Evolutionary conservation across 1,140 invertebrate genomes (phyloP), one percentile per base, ranked within the genome.

Genomic region (Brachionus paranguensis): DNA sequence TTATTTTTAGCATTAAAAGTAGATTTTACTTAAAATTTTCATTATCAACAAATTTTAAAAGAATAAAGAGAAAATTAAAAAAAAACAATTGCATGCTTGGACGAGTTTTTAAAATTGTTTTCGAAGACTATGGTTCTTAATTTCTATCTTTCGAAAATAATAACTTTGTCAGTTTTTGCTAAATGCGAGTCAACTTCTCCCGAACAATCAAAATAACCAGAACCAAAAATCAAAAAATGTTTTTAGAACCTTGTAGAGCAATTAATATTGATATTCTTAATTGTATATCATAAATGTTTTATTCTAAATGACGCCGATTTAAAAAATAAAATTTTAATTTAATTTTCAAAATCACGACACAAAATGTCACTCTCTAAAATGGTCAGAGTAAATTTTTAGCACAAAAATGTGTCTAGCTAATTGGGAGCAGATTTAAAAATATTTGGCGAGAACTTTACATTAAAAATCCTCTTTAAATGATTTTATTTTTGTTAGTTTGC

Each of bases 101-200:
- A 43, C 20, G 29, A 72, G 7, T 72, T 41, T 29, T 43, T 17
- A 20, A 43, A n/a, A 68, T 68, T 33, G 37, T 43, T 41, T 43
- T 72, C 33, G 68, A 45, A 72, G 37, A 72, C 37, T 14, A 72
- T 72, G 41, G 68, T 41, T 43, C 68, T 72, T 72, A 43, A 43
- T 72, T 43, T 41, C n/a, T 72, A 43, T 72, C 68, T 43, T 20
- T 72, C 17, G 68, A 43, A 72, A 72, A 43, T 72, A 41, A 72
- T 43, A 72, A 72, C 17, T 72, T 72, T 72, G 37, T 41, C 68
- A 72, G 41, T 72, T 72, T 72, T 72, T 14, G 27, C 27, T 68
- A 27, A 8, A 60, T 20, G 7, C 20, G 53, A 60, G 53, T 60
- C 53, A 60, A 60, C 53, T 60, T 60, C 53, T 24, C 53, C 53